phyloP scores from a whole-genome alignment of 2,797 vertebrate genomes.

The Sphaeramia orbicularis region DNA sequence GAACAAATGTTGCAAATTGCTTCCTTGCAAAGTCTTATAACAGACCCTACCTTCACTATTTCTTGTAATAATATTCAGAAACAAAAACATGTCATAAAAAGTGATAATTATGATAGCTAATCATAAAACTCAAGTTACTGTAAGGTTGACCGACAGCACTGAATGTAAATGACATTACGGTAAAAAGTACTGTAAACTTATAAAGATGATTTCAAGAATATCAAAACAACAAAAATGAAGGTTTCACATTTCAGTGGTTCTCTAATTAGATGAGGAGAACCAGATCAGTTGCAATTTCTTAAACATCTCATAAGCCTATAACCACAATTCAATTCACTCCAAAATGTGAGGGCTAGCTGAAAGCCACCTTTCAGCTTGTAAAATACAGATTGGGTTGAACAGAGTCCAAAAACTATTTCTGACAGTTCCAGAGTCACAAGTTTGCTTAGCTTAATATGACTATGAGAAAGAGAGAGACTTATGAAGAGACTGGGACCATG shows the following conservation, averaged over 20 bases:
- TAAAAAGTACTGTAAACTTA: neutral
- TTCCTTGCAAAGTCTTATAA: neutral
- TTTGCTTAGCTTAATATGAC: constrained; percentile 3
- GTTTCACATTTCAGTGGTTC: constrained; percentile 7
- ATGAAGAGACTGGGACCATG: constrained; percentile 14
- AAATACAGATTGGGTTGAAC: constrained; percentile 22
- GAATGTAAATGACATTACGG: no score
- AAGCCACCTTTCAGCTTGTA: constrained; percentile 10
- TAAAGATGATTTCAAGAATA: no score
- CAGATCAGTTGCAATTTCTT: neutral
- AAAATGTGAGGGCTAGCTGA: constrained; percentile 1
- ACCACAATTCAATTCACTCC: neutral
- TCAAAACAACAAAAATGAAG: neutral
- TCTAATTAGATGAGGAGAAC: neutral
- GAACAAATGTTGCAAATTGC: neutral
- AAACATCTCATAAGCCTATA: neutral
- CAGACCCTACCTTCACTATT: no score
- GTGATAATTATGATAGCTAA: neutral
- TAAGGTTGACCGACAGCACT: neutral
- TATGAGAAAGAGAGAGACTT: constrained; percentile 10
- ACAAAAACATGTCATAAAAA: neutral
- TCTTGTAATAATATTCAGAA: neutral
- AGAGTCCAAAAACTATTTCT: constrained; percentile 36
- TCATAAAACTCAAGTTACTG: neutral
- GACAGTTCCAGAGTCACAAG: constrained; percentile 9